Percentiles rank a stretch among this genome's conserved stretches.
Conservation (phyloP, 64 coral and sea anemone genomes). For the Stylophora pistillata region DNA sequence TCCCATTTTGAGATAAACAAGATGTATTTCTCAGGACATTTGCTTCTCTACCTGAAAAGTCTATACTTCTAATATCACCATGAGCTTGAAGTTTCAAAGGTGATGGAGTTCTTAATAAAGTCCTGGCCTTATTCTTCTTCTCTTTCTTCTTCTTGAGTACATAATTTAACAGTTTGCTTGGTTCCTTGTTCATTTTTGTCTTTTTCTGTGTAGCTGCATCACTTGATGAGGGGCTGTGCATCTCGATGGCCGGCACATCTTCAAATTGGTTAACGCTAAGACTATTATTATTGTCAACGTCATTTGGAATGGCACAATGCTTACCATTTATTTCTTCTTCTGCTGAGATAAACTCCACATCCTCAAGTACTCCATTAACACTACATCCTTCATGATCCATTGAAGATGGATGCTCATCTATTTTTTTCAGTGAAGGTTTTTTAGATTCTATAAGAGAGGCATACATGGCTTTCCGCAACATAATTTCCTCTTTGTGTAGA, state of each 20-base stretch:
- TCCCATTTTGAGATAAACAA: constrained; percentile 2
- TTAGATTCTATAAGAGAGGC: constrained; percentile 83
- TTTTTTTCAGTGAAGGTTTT: constrained; percentile 36
- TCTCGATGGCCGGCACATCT: not conserved
- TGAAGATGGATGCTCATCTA: not conserved
- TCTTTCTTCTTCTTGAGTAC: constrained; percentile 46
- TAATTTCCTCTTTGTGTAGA: constrained; percentile 92
- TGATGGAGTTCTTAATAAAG: constrained; percentile 7
- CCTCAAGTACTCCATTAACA: not conserved
- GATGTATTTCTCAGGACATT: not conserved
- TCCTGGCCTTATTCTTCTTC: constrained; percentile 2
- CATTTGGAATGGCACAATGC: not conserved
- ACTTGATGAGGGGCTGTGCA: not conserved
- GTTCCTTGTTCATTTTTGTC: not conserved
- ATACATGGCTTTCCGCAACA: constrained; percentile 82
- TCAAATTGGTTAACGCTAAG: not conserved
- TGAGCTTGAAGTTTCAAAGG: not conserved
- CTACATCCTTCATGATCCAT: not conserved
- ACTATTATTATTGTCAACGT: not conserved
- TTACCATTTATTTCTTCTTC: not conserved
- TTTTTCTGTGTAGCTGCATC: not conserved
- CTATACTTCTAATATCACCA: not conserved
- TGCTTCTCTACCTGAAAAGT: not conserved
- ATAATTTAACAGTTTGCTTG: constrained; percentile 47
- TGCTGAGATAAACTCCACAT: not conserved